phyloP scores from a whole-genome alignment of 64 coral and sea anemone species.

The Astreopora myriophthalma region DNA sequence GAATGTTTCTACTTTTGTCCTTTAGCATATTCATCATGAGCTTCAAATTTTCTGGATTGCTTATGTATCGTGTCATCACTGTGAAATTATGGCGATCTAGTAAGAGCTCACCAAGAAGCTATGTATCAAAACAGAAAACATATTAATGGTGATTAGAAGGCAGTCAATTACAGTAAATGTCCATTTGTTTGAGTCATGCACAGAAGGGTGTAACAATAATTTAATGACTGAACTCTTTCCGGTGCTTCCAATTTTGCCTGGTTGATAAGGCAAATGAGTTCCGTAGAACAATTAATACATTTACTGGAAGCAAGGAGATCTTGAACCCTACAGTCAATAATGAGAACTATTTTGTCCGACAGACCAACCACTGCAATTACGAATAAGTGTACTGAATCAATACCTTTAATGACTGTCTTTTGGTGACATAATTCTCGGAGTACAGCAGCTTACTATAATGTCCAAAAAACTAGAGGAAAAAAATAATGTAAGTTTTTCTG shows the following conservation, averaged over 20 bases:
- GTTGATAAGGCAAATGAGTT: no score
- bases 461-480: constrained; percentile 74
- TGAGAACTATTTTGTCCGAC: neutral
- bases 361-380: neutral
- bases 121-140: neutral
- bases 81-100: constrained; percentile 98
- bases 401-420: constrained; percentile 96
- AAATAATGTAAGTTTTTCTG: no score
- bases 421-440: constrained; percentile 99
- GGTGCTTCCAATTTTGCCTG: no score
- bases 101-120: constrained; percentile 96
- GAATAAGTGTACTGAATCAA: neutral
- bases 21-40: constrained; percentile 98
- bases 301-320: no score
- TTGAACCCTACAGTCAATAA: no score
- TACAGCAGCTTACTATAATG: constrained; percentile 75
- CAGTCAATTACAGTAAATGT: no score
- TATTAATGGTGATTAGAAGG: no score
- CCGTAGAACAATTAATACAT: no score
- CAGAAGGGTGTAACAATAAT: no score
- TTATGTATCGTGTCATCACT: constrained; percentile 96
- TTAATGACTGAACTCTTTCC: no score
- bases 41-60: constrained; percentile 96
- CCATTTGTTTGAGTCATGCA: no score
- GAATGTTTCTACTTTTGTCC: constrained; percentile 99